Percentiles rank a stretch among this genome's conserved stretches.
These are phyloP conservation scores for Diplolepis rosae DNA, from an alignment of 2,888 invertebrate genomes.

Conservation along the genomic window DNA sequence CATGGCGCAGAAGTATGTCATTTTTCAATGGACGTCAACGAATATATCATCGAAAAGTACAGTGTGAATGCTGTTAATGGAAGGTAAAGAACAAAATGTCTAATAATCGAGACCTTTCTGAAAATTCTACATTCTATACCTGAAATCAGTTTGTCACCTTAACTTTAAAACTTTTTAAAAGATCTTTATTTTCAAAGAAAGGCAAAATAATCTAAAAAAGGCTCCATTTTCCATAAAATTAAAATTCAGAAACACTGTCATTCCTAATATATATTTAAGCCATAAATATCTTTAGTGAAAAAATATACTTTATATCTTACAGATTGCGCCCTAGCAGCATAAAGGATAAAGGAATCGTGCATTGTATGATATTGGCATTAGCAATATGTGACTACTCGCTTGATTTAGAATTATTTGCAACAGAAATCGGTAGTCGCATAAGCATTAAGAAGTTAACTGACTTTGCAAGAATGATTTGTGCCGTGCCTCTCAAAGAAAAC, in stretches of 20 bases:
- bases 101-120: no score
- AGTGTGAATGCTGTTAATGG: constrained; percentile 58
- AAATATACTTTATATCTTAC: no score
- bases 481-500: constrained; percentile 57
- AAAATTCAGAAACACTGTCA: no score
- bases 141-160: no score
- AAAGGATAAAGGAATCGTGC: constrained; percentile 65
- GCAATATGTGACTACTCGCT: constrained; percentile 60
- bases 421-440: constrained; percentile 52
- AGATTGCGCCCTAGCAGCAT: constrained; percentile 63
- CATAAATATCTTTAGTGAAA: no score
- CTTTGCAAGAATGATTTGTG: constrained; percentile 61
- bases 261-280: background rate
- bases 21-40: constrained; percentile 55
- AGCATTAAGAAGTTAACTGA: constrained; percentile 62
- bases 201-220: no score
- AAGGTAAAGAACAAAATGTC: constrained; percentile 55
- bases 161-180: no score
- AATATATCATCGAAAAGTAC: constrained; percentile 59
- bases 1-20: constrained; percentile 39
- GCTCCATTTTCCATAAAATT: no score
- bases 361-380: constrained; percentile 64
- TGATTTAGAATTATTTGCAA: constrained; percentile 62
- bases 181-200: no score
- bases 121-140: no score